Base-by-base conservation (phyloP, 2,113 vertebrate species). In the Zootoca vivipara region DNA sequence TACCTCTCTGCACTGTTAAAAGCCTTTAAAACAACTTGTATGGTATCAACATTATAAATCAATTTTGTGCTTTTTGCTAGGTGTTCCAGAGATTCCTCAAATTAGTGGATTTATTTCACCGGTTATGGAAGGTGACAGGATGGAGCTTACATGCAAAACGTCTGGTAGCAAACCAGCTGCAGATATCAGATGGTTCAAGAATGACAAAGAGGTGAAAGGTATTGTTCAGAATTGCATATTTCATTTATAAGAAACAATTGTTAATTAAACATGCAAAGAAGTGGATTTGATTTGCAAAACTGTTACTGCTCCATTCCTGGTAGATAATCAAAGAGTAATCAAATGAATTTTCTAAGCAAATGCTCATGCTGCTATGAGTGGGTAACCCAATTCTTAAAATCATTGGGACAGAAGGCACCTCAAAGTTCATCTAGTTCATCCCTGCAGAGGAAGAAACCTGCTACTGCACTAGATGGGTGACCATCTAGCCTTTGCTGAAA, bases 191-290 rank as follows among this genome's bases (percentile, higher is more conserved):
- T 99, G 99, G 99, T 99, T 98, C 96, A 97, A 98, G 94, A 99
- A 99, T 0, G 98, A 99, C 93, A 98, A 98, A 95, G 98, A 99
- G 95, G 98, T 99, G 89, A 98, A 98, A 98, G 99, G 99, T 99
- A 97, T 95, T 85, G 58, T 87, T 70, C 84, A 81, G 10, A 91
- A 74, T 83, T n/a, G 5, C 1, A 24, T 2, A 85, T 88, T 86
- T 2, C 35, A 7, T 86, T 26, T 92, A 1, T 90, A 40, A 90
- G 40, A 74, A 67, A 2, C 67, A 78, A 65, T 38, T 88, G 30
- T 9, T 70, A 1, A 74, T 69, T 42, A 42, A 58, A 67, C 0
- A 0, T 90, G n/a, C 40, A 87, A 80, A 38, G 75, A 24, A 12
- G 1, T 64, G 33, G 62, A 4, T 62, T n/a, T 0, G 0, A 79